A percentile compares a stretch with the other conserved stretches of the same genome.
These are phyloP conservation scores for Heterodera carotae DNA, from an alignment of 1,140 invertebrate species.

Conservation along the genomic window DNA sequence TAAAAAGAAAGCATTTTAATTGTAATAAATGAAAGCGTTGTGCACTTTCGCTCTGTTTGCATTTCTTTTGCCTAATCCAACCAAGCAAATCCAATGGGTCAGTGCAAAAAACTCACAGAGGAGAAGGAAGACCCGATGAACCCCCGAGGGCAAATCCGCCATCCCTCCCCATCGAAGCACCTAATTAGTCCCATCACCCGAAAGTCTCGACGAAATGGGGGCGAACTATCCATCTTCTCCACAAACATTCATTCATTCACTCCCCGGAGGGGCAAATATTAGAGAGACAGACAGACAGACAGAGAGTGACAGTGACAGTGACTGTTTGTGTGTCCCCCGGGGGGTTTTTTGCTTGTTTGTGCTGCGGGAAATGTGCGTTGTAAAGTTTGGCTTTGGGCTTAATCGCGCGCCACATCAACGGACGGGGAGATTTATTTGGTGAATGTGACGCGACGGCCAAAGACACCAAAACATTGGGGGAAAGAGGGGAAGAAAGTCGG, in stretches of 20 bases:
- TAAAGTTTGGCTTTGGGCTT: constrained; percentile 34
- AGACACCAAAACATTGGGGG: neutral
- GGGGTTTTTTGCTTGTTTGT: constrained; percentile 24
- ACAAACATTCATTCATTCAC: constrained; percentile 5
- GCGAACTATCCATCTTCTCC: neutral
- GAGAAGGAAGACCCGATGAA: too few relatives aligned
- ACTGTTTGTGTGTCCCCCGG: neutral
- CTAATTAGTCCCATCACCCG: neutral
- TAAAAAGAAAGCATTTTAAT: neutral
- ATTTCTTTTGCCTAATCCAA: neutral
- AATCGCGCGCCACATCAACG: neutral
- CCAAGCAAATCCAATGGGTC: constrained; percentile 4
- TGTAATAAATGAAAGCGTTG: neutral
- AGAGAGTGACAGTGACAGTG: neutral
- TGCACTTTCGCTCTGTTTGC: neutral
- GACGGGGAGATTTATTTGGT: neutral
- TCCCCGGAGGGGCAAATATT: neutral
- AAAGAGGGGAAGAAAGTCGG: too few relatives aligned
- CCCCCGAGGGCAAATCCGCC: neutral
- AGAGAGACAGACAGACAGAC: too few relatives aligned
- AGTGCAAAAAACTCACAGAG: neutral
- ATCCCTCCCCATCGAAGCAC: neutral
- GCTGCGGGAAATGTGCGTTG: constrained; percentile 15
- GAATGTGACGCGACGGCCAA: neutral
- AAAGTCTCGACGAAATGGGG: constrained; percentile 3